phyloP scores from a whole-genome alignment of 2,888 invertebrate genomes.

The Drymonia ruficornis region DNA sequence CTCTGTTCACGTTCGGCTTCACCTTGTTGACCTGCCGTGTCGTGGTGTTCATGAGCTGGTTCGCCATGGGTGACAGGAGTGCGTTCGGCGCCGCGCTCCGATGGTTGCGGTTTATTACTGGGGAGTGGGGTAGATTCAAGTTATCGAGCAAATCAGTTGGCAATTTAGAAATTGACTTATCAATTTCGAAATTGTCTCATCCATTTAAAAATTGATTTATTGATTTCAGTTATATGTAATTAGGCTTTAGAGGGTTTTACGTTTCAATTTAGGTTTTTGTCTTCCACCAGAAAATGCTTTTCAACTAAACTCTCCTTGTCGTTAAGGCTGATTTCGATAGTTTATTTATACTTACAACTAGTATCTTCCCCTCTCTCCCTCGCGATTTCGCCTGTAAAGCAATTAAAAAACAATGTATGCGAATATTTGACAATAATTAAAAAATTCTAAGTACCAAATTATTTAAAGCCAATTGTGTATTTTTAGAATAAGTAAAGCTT shows the following conservation, averaged over 20 bases:
- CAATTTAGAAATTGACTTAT: too few species aligned
- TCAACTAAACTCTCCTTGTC: too few species aligned
- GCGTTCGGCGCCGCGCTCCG: constrained; percentile 89
- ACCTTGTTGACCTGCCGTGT: constrained; percentile 95
- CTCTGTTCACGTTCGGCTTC: constrained; percentile 93
- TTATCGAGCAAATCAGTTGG: too few species aligned
- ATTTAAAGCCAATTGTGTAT: background rate
- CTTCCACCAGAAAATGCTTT: too few species aligned
- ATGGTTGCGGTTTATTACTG: constrained; percentile 92
- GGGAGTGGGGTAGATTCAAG: too few species aligned
- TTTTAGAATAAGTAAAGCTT: background rate
- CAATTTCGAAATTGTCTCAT: too few species aligned
- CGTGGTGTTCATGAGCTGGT: constrained; percentile 89
- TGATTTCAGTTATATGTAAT: too few species aligned
- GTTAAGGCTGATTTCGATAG: too few species aligned
- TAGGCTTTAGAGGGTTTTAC: too few species aligned
- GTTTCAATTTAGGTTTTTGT: too few species aligned
- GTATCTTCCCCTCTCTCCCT: constrained; percentile 90
- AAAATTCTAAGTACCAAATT: background rate
- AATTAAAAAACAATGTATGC: constrained; percentile 39
- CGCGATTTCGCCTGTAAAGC: constrained; percentile 89
- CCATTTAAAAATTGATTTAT: too few species aligned
- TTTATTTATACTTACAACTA: constrained; percentile 87
- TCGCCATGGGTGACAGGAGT: constrained; percentile 86
- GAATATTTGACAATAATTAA: constrained; percentile 10